A percentile compares a stretch with the other conserved stretches of the same genome.
Conservation (phyloP, 2,797 vertebrate genomes). For the Alcedo quadribrachys region DNA sequence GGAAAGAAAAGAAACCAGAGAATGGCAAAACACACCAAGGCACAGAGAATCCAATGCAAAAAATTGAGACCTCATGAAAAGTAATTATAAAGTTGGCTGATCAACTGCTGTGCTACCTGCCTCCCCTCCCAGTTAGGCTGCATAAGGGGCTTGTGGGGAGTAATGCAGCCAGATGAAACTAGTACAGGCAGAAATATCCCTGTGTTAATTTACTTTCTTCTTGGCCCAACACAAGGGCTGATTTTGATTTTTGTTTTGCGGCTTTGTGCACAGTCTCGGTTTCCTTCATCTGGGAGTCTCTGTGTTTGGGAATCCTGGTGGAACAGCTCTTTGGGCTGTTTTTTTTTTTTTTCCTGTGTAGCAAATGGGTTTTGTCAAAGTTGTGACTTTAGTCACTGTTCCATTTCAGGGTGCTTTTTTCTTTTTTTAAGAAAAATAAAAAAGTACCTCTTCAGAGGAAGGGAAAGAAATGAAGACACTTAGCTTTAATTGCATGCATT, state of each 20-base stretch:
- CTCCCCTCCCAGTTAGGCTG: background rate
- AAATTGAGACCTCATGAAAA: background rate
- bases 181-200: background rate
- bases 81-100: background rate
- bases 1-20: background rate
- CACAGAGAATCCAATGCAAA: background rate
- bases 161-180: background rate
- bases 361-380: background rate
- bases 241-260: background rate
- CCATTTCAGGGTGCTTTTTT: background rate
- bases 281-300: background rate
- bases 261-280: background rate
- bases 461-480: background rate
- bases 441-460: background rate
- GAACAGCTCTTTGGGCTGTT: fast-evolving
- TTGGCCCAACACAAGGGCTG: background rate
- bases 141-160: background rate
- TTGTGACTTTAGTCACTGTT: background rate
- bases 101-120: background rate
- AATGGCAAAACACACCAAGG: background rate
- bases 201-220: constrained; percentile 15
- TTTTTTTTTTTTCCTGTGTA: background rate
- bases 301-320: background rate
- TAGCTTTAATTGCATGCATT: constrained; percentile 70
- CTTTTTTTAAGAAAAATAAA: background rate